Percentiles rank a stretch among this genome's conserved stretches.
Evolutionary conservation across 1,140 invertebrate species (phyloP).

Genomic region (Nilaparvata lugens): DNA sequence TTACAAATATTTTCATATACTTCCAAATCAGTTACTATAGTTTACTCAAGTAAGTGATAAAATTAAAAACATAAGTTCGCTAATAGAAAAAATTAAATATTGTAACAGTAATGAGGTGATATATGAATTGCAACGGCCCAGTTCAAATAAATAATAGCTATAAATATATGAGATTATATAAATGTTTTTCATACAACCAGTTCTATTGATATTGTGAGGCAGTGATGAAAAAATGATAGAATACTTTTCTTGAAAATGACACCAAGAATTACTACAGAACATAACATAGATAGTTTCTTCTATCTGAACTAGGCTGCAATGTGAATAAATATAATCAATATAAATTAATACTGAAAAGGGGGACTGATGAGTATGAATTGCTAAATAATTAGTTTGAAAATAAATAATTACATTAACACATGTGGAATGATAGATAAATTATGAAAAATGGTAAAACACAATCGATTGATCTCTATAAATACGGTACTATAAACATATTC

Average conservation of each 20-base stretch:
- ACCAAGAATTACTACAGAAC: not conserved
- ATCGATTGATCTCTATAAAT: no score
- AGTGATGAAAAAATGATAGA: not conserved
- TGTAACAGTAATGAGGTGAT: not conserved
- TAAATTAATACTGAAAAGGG: no score
- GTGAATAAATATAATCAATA: not conserved
- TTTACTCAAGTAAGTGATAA: not conserved
- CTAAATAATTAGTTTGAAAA: no score
- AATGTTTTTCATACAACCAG: not conserved
- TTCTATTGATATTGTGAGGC: not conserved
- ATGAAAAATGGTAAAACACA: no score
- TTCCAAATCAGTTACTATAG: not conserved
- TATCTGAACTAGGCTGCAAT: not conserved
- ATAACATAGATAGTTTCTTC: not conserved
- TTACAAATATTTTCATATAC: not conserved
- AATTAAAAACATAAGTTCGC: not conserved
- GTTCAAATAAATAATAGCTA: slow-evolving; percentile 3
- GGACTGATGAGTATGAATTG: no score
- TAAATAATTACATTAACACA: no score
- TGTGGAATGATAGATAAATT: no score
- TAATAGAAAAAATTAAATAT: not conserved
- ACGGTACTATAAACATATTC: no score
- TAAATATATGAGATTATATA: not conserved
- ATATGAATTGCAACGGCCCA: not conserved
- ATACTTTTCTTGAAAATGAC: not conserved